Conservation (phyloP, 2,888 invertebrate species). For the Caenorhabditis plicata region DNA sequence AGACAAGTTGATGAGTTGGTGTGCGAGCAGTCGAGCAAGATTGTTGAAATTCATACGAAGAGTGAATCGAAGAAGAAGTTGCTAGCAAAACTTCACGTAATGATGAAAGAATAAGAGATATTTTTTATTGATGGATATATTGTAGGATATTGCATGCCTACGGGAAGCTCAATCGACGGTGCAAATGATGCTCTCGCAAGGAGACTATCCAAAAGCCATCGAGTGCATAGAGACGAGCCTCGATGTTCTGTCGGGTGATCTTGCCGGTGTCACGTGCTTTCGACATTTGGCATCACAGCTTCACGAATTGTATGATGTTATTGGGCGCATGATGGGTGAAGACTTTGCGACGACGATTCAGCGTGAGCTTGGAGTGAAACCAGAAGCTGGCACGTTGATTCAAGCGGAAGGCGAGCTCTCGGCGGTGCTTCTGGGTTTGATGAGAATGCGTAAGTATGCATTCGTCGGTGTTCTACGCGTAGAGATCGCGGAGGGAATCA, state of each 20-base stretch:
- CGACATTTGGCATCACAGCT: constrained; percentile 92
- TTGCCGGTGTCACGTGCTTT: constrained; percentile 89
- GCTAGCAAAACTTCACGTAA: constrained; percentile 43
- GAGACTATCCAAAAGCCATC: constrained; percentile 88
- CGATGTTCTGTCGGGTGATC: constrained; percentile 78
- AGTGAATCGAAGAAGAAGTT: constrained; percentile 48
- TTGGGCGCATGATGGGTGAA: constrained; percentile 92
- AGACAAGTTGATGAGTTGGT: constrained; percentile 38
- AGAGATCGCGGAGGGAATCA: constrained; percentile 74
- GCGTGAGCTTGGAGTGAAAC: constrained; percentile 76
- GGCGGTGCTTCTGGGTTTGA: constrained; percentile 84
- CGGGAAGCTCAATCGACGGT: constrained; percentile 93
- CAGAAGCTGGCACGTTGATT: constrained; percentile 66
- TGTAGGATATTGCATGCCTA: constrained; percentile 61
- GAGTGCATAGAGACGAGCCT: constrained; percentile 95
- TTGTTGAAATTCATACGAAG: constrained; percentile 48
- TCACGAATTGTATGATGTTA: constrained; percentile 89
- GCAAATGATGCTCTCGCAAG: constrained; percentile 87
- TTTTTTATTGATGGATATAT: neutral
- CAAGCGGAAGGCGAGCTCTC: constrained; percentile 76
- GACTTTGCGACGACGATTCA: constrained; percentile 91
- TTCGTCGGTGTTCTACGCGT: constrained; percentile 77
- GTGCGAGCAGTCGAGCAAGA: constrained; percentile 44
- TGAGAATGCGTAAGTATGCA: constrained; percentile 82
- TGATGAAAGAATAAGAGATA: neutral